Conservation (phyloP, 2,888 invertebrate genomes). For the Drepana falcataria region DNA sequence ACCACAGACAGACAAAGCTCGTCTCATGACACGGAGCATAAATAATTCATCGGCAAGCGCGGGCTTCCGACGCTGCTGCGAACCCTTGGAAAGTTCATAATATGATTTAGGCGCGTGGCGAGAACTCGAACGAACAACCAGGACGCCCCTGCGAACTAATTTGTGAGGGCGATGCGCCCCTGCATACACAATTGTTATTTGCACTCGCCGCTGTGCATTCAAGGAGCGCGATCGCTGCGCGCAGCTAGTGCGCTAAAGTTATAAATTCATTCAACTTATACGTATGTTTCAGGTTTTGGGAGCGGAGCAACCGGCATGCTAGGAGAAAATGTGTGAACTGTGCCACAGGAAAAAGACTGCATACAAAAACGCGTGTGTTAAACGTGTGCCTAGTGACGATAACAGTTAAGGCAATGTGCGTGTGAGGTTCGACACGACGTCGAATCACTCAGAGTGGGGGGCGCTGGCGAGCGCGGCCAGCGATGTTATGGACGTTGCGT, state of each 20-base stretch:
- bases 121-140: slow-evolving; percentile 31
- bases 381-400: slow-evolving; percentile 32
- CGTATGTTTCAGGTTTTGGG: slow-evolving; percentile 39
- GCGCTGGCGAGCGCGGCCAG: slow-evolving; percentile 71
- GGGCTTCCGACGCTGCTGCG: slow-evolving; percentile 10
- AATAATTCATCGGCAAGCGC: slow-evolving; percentile 41
- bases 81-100: slow-evolving; percentile 50
- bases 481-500: slow-evolving; percentile 73
- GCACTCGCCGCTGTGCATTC: slow-evolving; percentile 33
- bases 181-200: slow-evolving; percentile 42
- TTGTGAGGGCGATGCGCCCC: slow-evolving; percentile 39
- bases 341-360: slow-evolving; percentile 34
- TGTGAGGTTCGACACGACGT: slow-evolving; percentile 65
- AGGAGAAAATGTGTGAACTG: slow-evolving; percentile 43
- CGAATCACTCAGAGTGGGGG: slow-evolving; percentile 61
- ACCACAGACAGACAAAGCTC: slow-evolving; percentile 37
- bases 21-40: slow-evolving; percentile 39
- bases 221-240: slow-evolving; percentile 21
- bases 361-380: slow-evolving; percentile 29
- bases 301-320: slow-evolving; percentile 16
- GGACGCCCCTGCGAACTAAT: slow-evolving; percentile 34
- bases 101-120: slow-evolving; percentile 42
- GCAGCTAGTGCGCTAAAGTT: slow-evolving; percentile 18
- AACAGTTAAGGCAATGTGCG: slow-evolving; percentile 56
- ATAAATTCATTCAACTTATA: slow-evolving; percentile 11